phyloP scores from a whole-genome alignment of 2,888 invertebrate genomes.

The Andrena dorsata region DNA sequence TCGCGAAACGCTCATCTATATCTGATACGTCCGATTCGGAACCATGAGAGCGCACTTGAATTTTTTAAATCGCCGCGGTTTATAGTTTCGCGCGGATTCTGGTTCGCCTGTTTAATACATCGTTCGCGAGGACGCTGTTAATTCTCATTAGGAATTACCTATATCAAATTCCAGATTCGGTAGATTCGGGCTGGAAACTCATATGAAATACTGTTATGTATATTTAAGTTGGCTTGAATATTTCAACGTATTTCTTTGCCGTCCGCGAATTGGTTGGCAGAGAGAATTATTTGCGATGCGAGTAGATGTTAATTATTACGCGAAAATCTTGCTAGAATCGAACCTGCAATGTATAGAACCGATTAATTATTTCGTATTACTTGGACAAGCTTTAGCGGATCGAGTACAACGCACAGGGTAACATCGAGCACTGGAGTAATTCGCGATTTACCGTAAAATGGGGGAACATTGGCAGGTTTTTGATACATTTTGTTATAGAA shows the following conservation, averaged over 20 bases:
- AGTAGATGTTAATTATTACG: background rate
- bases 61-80: constrained; percentile 5
- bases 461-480: too few relatives aligned
- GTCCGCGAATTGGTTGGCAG: too few relatives aligned
- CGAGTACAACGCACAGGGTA: background rate
- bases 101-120: background rate
- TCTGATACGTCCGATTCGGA: constrained; percentile 32
- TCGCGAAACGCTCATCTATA: constrained; percentile 47
- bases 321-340: constrained; percentile 2
- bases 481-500: too few relatives aligned
- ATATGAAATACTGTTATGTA: too few relatives aligned
- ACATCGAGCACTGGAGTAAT: constrained; percentile 26
- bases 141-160: background rate
- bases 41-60: constrained; percentile 1
- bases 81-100: background rate
- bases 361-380: constrained; percentile 50
- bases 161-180: background rate
- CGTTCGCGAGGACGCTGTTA: background rate
- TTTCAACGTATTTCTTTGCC: background rate
- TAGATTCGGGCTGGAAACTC: background rate
- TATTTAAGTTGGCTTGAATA: background rate
- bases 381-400: constrained; percentile 25
- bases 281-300: too few relatives aligned
- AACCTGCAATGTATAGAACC: constrained; percentile 6
- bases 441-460: constrained; percentile 32